phyloP scores from a whole-genome alignment of 2,888 invertebrate species.

The Spodoptera littoralis region DNA sequence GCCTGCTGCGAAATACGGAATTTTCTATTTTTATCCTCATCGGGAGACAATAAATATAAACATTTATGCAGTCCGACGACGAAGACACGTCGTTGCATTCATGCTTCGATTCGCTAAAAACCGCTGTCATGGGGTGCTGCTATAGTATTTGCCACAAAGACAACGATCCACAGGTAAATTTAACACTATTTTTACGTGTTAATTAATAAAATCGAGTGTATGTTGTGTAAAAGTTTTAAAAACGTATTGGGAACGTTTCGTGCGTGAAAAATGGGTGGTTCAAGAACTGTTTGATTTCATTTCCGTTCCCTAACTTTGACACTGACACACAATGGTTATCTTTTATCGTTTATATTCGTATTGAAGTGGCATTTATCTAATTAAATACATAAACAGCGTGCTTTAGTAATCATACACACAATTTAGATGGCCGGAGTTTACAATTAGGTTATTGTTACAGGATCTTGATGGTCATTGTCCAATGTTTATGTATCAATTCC shows the following conservation, averaged over 20 bases:
- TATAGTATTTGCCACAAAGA: constrained; percentile 93
- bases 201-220: constrained; percentile 19
- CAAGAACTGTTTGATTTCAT: constrained; percentile 18
- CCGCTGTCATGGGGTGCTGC: constrained; percentile 91
- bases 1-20: constrained; percentile 70
- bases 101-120: constrained; percentile 85
- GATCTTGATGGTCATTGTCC: constrained; percentile 15
- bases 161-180: constrained; percentile 90
- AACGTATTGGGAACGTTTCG: constrained; percentile 6
- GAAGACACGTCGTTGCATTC: constrained; percentile 83
- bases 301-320: constrained; percentile 42
- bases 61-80: constrained; percentile 85
- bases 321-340: constrained; percentile 42
- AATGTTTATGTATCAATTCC: constrained; percentile 24
- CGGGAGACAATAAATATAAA: constrained; percentile 76
- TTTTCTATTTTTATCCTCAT: constrained; percentile 83
- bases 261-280: constrained; percentile 20
- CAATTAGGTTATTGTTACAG: constrained; percentile 32
- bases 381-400: constrained; percentile 37
- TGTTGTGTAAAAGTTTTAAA: constrained; percentile 1
- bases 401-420: constrained; percentile 8
- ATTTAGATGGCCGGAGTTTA: constrained; percentile 23
- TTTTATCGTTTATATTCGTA: constrained; percentile 65
- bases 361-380: constrained; percentile 67
- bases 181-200: constrained; percentile 31